Conservation (phyloP, 2,113 vertebrate species). For the Patagioenas fasciata region DNA sequence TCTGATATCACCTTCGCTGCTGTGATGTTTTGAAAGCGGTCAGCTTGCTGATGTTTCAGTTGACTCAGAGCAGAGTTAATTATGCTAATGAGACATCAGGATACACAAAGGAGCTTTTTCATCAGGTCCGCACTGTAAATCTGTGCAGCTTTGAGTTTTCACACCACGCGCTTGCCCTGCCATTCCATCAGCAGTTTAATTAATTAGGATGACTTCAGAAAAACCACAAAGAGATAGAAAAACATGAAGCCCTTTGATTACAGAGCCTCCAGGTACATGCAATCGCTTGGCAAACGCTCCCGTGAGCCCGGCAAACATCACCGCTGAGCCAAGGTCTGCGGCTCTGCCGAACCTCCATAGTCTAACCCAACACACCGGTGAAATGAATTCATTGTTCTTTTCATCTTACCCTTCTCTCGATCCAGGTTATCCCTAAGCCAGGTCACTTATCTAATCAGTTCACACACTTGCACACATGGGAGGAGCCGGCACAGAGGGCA, state of each 20-base stretch:
- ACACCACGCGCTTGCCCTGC: background rate
- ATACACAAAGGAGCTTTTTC: background rate
- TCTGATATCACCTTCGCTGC: background rate
- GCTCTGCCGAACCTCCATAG: background rate
- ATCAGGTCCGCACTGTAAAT: background rate
- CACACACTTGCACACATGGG: background rate
- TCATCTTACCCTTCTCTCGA: background rate
- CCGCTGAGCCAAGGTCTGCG: background rate
- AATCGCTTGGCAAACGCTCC: fast-evolving
- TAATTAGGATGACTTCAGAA: background rate
- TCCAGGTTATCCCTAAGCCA: background rate
- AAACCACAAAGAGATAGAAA: background rate
- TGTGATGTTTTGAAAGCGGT: background rate
- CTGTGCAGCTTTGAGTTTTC: background rate
- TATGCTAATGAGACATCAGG: background rate
- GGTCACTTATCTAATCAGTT: background rate
- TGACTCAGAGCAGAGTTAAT: conserved; percentile 2
- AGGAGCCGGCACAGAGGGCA: background rate
- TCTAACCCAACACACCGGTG: background rate
- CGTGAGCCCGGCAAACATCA: fast-evolving
- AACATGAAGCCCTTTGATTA: background rate
- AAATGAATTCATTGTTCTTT: background rate
- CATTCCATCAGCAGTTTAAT: background rate
- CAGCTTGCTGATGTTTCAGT: background rate
- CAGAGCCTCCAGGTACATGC: background rate